Percentiles rank a stretch among this genome's conserved stretches.
phyloP scores from a whole-genome alignment of 2,888 invertebrate species.

The Aphodius granarius region DNA sequence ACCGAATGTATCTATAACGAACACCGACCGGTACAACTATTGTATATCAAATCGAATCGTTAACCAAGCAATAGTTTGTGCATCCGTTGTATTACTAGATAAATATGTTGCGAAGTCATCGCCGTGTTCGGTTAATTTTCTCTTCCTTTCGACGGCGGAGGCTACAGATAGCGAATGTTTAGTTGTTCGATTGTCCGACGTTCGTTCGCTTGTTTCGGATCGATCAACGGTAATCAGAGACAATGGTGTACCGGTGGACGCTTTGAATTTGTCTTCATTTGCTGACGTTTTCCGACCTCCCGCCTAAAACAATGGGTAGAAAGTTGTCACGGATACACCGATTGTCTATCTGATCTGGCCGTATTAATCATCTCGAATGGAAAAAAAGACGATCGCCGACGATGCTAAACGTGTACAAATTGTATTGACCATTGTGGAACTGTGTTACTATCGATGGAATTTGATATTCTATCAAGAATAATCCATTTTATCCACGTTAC shows the following conservation, averaged over 20 bases:
- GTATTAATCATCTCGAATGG: neutral
- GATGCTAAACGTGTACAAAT: neutral
- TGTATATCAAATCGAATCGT: neutral
- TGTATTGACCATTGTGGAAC: neutral
- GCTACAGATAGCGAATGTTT: slow-evolving; percentile 33
- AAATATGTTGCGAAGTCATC: slow-evolving; percentile 9
- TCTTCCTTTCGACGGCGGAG: neutral
- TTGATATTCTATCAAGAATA: no score
- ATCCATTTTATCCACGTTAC: no score
- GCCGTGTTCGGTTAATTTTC: neutral
- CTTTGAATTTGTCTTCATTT: slow-evolving; percentile 55
- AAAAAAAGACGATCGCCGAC: neutral
- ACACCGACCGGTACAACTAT: neutral
- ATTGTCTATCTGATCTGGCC: slow-evolving; percentile 25
- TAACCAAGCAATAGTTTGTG: neutral
- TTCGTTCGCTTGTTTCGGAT: slow-evolving; percentile 37
- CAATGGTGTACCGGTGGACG: slow-evolving; percentile 42
- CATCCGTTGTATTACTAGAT: neutral
- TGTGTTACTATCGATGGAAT: neutral
- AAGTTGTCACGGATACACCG: slow-evolving; percentile 17
- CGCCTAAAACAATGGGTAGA: slow-evolving; percentile 48
- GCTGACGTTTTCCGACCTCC: slow-evolving; percentile 51
- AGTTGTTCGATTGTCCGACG: slow-evolving; percentile 36
- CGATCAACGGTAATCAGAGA: slow-evolving; percentile 49
- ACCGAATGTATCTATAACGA: neutral